Evolutionary conservation across 2,888 invertebrate genomes (phyloP).

Genomic region (Pyrochroa serraticornis): DNA sequence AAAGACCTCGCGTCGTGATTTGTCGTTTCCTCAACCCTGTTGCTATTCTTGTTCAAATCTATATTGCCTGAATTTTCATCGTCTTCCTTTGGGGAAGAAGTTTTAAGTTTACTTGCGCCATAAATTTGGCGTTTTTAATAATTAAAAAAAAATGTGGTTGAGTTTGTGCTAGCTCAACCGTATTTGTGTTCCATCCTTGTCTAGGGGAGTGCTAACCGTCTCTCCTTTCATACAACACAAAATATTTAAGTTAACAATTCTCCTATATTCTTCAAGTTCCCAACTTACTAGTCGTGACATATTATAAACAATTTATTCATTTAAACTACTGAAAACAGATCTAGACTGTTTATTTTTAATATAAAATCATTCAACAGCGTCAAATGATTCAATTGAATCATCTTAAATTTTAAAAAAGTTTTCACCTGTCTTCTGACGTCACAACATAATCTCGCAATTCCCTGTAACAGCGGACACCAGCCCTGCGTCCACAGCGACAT

Average conservation of each 20-base stretch:
- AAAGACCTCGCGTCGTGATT: constrained; percentile 56
- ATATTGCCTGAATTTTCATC: constrained; percentile 19
- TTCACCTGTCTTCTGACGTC: constrained; percentile 83
- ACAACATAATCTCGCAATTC: constrained; percentile 93
- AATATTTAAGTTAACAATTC: background rate
- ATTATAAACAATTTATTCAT: no score
- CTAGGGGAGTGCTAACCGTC: constrained; percentile 95
- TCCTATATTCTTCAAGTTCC: constrained; percentile 2
- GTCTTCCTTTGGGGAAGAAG: constrained; percentile 21
- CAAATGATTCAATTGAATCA: no score
- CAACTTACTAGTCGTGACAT: constrained; percentile 9
- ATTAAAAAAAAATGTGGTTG: constrained; percentile 60
- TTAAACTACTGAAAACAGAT: no score
- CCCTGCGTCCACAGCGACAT: constrained; percentile 90
- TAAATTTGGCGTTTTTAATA: no score
- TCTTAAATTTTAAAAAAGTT: no score
- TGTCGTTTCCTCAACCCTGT: constrained; percentile 17
- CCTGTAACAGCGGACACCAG: constrained; percentile 96
- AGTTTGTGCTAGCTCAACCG: constrained; percentile 59
- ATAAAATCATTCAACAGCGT: no score
- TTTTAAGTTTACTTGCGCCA: no score
- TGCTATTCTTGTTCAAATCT: constrained; percentile 33
- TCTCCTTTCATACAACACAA: constrained; percentile 98
- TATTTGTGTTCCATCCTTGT: constrained; percentile 88
- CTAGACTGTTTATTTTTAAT: no score